phyloP scores from a whole-genome alignment of 2,113 vertebrate species.

The Brienomyrus brachyistius region DNA sequence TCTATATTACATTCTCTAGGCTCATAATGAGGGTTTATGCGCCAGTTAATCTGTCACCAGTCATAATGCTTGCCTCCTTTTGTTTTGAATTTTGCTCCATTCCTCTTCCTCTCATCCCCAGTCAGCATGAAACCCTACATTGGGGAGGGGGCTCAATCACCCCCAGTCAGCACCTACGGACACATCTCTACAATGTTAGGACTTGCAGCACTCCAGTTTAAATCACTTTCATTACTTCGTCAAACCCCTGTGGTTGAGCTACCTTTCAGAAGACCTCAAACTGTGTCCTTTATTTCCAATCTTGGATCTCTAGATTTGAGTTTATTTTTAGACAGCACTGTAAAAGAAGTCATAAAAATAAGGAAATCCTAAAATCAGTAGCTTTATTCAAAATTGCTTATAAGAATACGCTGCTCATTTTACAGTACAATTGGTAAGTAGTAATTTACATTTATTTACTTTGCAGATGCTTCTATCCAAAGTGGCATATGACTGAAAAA shows the following conservation, averaged over 20 bases:
- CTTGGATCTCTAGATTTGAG: neutral
- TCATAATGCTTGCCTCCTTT: neutral
- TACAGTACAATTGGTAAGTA: neutral
- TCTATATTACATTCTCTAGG: neutral
- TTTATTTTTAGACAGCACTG: neutral
- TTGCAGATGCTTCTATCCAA: neutral
- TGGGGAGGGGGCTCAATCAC: neutral
- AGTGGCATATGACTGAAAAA: neutral
- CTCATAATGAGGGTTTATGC: neutral
- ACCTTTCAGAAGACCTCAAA: neutral
- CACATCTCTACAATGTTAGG: neutral
- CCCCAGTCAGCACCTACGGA: neutral
- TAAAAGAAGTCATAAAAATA: neutral
- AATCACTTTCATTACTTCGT: constrained; percentile 1
- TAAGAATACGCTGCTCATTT: neutral
- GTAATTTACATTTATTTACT: neutral
- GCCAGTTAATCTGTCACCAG: neutral
- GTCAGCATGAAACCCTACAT: neutral
- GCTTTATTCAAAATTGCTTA: neutral
- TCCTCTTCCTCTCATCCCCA: neutral
- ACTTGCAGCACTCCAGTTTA: neutral
- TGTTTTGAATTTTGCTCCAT: neutral
- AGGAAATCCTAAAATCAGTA: neutral
- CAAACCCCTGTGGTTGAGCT: neutral
- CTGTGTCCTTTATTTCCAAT: constrained; percentile 2